Conservation (phyloP, 1,140 invertebrate genomes). For the Caerostris darwini region DNA sequence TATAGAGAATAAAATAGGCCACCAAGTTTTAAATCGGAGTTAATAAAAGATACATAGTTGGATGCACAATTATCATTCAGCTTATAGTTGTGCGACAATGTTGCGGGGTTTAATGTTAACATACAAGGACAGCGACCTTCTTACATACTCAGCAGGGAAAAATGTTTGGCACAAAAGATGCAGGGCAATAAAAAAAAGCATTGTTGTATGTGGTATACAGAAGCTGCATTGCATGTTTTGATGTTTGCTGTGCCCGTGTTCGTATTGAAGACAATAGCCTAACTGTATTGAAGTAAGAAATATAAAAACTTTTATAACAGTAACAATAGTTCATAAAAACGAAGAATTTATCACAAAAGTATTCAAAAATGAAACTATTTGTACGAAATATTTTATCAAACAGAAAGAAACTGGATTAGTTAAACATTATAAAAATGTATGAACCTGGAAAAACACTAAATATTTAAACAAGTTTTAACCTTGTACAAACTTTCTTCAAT, state of each 20-base stretch:
- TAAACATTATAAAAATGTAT: too few relatives aligned
- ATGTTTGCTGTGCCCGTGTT: background rate
- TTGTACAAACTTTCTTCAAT: too few relatives aligned
- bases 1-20: background rate
- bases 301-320: too few relatives aligned
- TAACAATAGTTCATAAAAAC: too few relatives aligned
- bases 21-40: background rate
- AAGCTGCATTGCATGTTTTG: background rate
- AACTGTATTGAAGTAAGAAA: too few relatives aligned
- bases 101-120: background rate
- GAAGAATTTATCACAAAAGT: too few relatives aligned
- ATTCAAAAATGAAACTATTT: too few relatives aligned
- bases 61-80: slow-evolving; percentile 48
- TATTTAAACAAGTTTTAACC: too few relatives aligned
- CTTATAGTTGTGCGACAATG: background rate
- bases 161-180: background rate
- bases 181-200: background rate
- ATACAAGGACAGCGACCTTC: slow-evolving; percentile 26
- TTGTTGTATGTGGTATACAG: background rate
- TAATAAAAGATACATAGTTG: slow-evolving; percentile 15
- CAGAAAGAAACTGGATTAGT: too few relatives aligned
- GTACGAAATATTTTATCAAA: too few relatives aligned
- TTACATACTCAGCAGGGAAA: background rate
- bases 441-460: too few relatives aligned
- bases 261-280: too few relatives aligned